Base-by-base conservation (phyloP, 92 coral and sea anemone genomes). In the Montipora capitata region DNA sequence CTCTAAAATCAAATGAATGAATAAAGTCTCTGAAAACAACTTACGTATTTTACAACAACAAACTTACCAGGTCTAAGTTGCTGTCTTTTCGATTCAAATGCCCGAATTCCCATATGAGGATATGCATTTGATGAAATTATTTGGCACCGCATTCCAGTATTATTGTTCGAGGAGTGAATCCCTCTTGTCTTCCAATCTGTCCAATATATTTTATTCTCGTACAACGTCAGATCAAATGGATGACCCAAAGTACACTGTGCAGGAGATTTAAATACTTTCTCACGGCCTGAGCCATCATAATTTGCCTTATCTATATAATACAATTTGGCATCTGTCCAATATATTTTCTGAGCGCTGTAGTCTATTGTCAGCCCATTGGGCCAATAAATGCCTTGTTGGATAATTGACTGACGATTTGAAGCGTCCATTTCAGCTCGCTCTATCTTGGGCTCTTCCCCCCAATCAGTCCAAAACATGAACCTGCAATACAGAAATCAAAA, bases 401-500 rank as follows among this genome's bases (percentile, higher is more conserved):
- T 88, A 27, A 97, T 82, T 59, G 83, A 64, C 41, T 84, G 78
- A 78, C 98, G 92, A 42, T 90, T 91, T 15, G 92, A 69, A 45
- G 96, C 94, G 72, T 97, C 98, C 99, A 97, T 96, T 65, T 93
- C 96, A 15, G 99, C 99, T n/a, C 97, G 94, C 61, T 96, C 99
- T 40, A 97, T 96, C 83, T 93, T 97, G 51, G 98, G 91, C 38
- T 84, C 70, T 70, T 97, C 98, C 0, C 99, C 98, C 99, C 99
- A 97, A 77, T 96, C 99, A 3, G 99, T 94, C 99, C 99, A 97
- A 91, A 97, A 97, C 98, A 97, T 88, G 73, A 77, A 95, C 80
- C 99, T 97, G 75, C 0, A 83, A 71, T 2, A 4, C 41, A 4
- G 43, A 17, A 41, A 17, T 10, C 15, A 69, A 27, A 77, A 58